phyloP scores from a whole-genome alignment of 2,888 invertebrate genomes.

The Drosophila putrida region DNA sequence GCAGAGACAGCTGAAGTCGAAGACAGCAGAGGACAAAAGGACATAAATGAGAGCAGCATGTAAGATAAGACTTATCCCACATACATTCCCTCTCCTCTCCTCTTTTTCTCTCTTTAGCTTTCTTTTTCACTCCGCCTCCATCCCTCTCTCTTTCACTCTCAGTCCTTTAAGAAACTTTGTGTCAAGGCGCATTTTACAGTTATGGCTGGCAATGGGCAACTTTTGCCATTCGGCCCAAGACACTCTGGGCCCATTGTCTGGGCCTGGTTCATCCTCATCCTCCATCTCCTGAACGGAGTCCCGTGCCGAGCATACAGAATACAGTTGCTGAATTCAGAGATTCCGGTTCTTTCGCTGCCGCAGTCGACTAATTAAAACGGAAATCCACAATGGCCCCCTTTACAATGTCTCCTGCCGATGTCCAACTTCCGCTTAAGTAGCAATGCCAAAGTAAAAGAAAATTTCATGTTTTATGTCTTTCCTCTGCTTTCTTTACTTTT shows the following conservation, averaged over 20 bases:
- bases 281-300: not conserved
- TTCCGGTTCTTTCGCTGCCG: conserved; percentile 47
- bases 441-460: conserved; percentile 73
- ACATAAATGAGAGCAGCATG: conserved; percentile 38
- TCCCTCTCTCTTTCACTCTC: too few species aligned
- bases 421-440: conserved; percentile 70
- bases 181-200: conserved; percentile 79
- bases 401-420: not conserved
- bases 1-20: conserved; percentile 40
- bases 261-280: conserved; percentile 13
- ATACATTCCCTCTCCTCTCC: conserved; percentile 1
- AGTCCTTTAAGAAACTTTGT: conserved; percentile 62
- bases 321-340: conserved; percentile 63
- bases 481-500: conserved; percentile 39
- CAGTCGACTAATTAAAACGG: conserved; percentile 79
- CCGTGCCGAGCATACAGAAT: conserved; percentile 23
- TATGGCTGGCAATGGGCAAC: conserved; percentile 74
- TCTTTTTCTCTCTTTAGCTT: not conserved
- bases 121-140: not conserved
- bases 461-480: conserved; percentile 70
- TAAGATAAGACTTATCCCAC: conserved; percentile 44
- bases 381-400: conserved; percentile 70
- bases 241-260: conserved; percentile 57
- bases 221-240: conserved; percentile 61
- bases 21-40: conserved; percentile 41